Conservation (phyloP, 2,797 vertebrate species). For the Acrocephalus scirpaceus region DNA sequence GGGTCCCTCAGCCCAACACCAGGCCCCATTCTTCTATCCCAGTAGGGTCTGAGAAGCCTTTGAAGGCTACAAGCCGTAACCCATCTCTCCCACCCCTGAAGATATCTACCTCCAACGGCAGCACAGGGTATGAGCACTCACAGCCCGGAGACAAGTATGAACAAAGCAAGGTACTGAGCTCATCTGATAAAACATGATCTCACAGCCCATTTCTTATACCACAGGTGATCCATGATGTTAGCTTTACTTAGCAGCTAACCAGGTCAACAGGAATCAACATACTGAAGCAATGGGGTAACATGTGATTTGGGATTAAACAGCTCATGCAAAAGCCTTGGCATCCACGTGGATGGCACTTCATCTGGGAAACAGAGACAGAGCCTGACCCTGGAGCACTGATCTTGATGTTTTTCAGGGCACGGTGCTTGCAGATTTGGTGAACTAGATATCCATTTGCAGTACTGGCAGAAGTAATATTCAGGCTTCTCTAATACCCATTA, state of each 20-base stretch:
- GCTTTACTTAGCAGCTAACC: background rate
- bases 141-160: slow-evolving; percentile 83
- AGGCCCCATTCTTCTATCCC: slow-evolving; percentile 82
- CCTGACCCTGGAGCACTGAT: background rate
- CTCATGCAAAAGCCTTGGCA: background rate
- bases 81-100: slow-evolving; percentile 84
- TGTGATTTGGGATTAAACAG: background rate
- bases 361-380: background rate
- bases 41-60: slow-evolving; percentile 84
- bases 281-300: background rate
- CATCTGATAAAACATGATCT: slow-evolving; percentile 27
- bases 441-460: background rate
- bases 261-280: background rate
- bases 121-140: slow-evolving; percentile 83
- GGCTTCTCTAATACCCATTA: background rate
- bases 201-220: background rate
- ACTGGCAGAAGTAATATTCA: background rate
- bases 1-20: slow-evolving; percentile 79
- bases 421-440: background rate
- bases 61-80: slow-evolving; percentile 79
- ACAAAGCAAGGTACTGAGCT: slow-evolving; percentile 81
- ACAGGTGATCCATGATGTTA: background rate
- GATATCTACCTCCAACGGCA: slow-evolving; percentile 92
- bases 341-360: background rate
- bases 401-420: background rate